These are phyloP conservation scores for Sebastes taczanowskii DNA, from an alignment of 2,797 vertebrate genomes.

Conservation along the genomic window DNA sequence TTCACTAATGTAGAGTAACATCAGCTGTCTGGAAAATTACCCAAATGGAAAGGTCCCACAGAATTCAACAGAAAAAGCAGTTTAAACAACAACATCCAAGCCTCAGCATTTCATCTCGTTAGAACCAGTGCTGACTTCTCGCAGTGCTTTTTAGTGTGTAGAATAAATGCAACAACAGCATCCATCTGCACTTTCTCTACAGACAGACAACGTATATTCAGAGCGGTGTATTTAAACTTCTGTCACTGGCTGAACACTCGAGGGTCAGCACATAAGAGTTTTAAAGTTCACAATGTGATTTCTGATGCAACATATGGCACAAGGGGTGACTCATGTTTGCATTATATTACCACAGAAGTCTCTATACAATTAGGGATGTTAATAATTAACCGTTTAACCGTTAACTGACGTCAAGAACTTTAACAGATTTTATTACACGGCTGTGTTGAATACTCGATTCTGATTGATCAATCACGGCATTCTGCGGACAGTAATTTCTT, in stretches of 20 bases:
- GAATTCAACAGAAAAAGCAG: neutral
- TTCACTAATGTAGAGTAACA: neutral
- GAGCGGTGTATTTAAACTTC: neutral
- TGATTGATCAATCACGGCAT: too few relatives aligned
- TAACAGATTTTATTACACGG: too few relatives aligned
- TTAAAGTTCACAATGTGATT: neutral
- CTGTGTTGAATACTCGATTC: too few relatives aligned
- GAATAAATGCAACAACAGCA: neutral
- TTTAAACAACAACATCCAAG: neutral
- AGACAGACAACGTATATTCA: neutral
- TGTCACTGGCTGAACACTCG: neutral
- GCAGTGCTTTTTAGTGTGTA: neutral
- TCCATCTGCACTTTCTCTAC: neutral
- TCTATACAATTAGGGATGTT: too few relatives aligned
- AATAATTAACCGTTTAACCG: too few relatives aligned
- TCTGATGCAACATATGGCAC: neutral
- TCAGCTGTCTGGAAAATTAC: neutral
- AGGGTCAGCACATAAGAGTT: neutral
- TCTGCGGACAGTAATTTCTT: too few relatives aligned
- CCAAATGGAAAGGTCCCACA: neutral
- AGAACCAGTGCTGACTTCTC: neutral
- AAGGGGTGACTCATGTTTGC: neutral
- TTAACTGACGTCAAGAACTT: too few relatives aligned
- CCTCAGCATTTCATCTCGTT: neutral
- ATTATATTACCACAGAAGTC: neutral